Evolutionary conservation across 2,113 vertebrate species (phyloP).

Genomic region (Cheirogaleus medius): DNA sequence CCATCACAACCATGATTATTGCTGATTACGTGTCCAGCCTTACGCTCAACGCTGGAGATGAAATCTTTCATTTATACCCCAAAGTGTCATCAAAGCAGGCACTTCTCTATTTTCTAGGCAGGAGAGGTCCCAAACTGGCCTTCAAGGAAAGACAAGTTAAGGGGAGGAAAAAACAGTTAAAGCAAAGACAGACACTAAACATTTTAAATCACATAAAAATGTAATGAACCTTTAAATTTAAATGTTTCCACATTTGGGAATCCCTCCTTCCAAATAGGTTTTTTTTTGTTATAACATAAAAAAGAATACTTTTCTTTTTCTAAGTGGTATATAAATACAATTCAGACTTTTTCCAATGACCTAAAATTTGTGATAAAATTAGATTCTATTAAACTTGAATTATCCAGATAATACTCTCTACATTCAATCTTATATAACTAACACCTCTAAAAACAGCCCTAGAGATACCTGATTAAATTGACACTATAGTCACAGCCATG

Average conservation of each 20-base stretch:
- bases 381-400: no score
- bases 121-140: no score
- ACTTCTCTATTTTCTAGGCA: no score
- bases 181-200: not conserved
- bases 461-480: no score
- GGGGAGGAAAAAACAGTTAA: not conserved
- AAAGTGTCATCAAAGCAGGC: no score
- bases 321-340: not conserved
- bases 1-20: not conserved
- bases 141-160: not conserved
- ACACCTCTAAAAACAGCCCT: no score
- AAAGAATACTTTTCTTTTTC: not conserved
- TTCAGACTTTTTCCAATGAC: no score
- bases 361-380: no score
- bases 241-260: constrained; percentile 16
- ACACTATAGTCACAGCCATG: no score
- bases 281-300: not conserved
- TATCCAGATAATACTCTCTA: no score
- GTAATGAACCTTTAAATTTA: not conserved
- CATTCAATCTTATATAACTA: no score
- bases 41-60: not conserved
- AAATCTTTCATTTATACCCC: not conserved
- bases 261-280: no score
- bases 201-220: not conserved
- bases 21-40: not conserved